Percentiles rank a stretch among this genome's conserved stretches.
phyloP scores from a whole-genome alignment of 1,140 invertebrate genomes.

The Drosophila biarmipes region DNA sequence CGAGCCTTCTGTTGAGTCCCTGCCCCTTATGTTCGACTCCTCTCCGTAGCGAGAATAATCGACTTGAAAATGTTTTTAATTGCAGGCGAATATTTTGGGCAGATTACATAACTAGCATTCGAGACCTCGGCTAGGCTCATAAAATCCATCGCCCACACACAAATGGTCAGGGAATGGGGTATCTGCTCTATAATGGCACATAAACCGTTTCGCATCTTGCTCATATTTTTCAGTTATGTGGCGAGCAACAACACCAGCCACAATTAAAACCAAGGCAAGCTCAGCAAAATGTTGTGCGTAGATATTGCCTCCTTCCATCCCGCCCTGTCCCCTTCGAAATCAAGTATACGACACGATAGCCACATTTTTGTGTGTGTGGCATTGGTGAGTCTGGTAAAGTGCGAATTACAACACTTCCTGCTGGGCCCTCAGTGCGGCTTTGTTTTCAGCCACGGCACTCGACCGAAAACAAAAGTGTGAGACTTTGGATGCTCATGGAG shows the following conservation, averaged over 20 bases:
- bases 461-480: background rate
- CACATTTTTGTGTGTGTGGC: conserved; percentile 34
- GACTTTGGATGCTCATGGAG: background rate
- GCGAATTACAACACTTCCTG: conserved; percentile 77
- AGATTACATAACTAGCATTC: conserved; percentile 59
- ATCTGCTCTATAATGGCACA: conserved; percentile 38
- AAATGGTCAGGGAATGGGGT: conserved; percentile 1
- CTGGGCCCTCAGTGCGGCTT: conserved; percentile 38
- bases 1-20: conserved; percentile 5
- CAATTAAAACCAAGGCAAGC: conserved; percentile 68
- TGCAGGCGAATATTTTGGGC: conserved; percentile 56
- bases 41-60: conserved; percentile 36
- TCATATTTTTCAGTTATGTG: conserved; percentile 55
- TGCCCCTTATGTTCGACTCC: background rate
- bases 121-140: conserved; percentile 7
- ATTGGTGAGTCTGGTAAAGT: conserved; percentile 52
- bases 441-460: conserved; percentile 30
- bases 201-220: conserved; percentile 39
- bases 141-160: conserved; percentile 26
- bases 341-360: conserved; percentile 66
- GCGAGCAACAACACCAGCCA: conserved; percentile 40
- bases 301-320: conserved; percentile 10
- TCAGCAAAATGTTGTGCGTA: conserved; percentile 55
- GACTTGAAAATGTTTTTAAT: conserved; percentile 67
- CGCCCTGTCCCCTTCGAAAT: conserved; percentile 27